Base-by-base conservation (phyloP, 2,888 invertebrate species). In the Dasysyrphus tricinctus region DNA sequence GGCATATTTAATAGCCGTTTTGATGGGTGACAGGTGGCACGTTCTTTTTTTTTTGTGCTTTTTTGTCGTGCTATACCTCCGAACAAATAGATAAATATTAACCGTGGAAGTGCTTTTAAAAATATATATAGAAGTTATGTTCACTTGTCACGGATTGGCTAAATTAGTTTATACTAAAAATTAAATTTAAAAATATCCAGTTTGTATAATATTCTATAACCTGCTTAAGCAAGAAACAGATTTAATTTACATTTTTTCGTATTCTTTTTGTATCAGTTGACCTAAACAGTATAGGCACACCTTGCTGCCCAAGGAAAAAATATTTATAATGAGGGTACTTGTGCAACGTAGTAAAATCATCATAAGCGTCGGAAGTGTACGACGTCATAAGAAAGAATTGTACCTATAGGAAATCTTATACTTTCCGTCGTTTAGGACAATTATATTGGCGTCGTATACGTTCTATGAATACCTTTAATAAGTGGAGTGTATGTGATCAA, bases 11-110 rank as follows among this genome's bases (percentile, higher is more conserved):
- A 63, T 63, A 63, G 63, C 14, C 44, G 37, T 67, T 67, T 67
- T 19, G 67, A 49, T 67, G 37, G 67, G 49, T 67, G 67, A 67
- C 67, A 67, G 47, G 47, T 65, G 47, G 65, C 65, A 65, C 65
- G 47, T 65, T 65, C 65, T 65, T 11, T 65, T 47, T 44, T 39
- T 24, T 9, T 16, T 59, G 11, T 39, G 24, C 0, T 59, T 7
- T 2, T 14, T 39, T 57, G 16, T 56, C 56, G 56, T 32, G 34
- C 9, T 34, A n/a, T 56, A 34, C 56, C 56, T 56, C 4, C 32
- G 1, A 24, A 24, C 5, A 12, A 6, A 24, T 24, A 6, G 14
- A 19, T 32, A 54, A 7, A 16, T 34, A 37, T 16, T 16, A 57
- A 57, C 8, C 2, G 6, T 16, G 34, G 14, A 61, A 61, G 37